Percentiles rank a stretch among this genome's conserved stretches.
Conservation (phyloP, 2,888 invertebrate species). For the Microctonus hyperodae region DNA sequence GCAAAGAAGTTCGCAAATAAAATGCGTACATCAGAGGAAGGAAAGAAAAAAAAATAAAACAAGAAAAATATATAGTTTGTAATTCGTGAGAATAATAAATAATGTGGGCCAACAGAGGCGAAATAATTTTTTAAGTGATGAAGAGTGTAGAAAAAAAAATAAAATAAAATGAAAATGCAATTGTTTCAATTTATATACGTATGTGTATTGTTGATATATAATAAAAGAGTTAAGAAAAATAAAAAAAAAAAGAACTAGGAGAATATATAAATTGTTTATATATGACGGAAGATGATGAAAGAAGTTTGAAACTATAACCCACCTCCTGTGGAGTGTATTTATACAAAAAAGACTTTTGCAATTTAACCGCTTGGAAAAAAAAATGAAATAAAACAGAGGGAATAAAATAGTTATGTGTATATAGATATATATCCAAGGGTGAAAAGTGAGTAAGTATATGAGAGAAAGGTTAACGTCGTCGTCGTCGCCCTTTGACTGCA, state of each 20-base stretch:
- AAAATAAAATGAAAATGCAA: background rate
- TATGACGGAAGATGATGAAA: background rate
- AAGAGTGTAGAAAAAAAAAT: too few species aligned
- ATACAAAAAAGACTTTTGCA: background rate
- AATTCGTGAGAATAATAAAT: background rate
- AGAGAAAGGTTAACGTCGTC: background rate
- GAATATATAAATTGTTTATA: too few species aligned
- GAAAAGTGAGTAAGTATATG: background rate
- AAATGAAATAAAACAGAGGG: background rate
- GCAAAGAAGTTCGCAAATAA: too few species aligned
- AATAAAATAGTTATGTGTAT: background rate
- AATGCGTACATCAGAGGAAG: too few species aligned
- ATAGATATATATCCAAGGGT: background rate
- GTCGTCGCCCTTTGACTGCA: slow-evolving; percentile 21
- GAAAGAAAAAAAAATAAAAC: background rate
- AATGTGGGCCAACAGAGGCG: background rate
- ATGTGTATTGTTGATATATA: too few species aligned
- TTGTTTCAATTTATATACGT: background rate
- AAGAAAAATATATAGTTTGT: too few species aligned
- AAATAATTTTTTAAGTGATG: too few species aligned
- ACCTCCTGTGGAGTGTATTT: background rate
- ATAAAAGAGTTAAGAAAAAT: background rate
- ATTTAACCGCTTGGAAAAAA: slow-evolving; percentile 4
- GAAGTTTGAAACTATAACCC: background rate
- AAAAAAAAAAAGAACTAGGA: too few species aligned